Conservation (phyloP, 1,140 invertebrate genomes). For the Whitmania pigra region DNA sequence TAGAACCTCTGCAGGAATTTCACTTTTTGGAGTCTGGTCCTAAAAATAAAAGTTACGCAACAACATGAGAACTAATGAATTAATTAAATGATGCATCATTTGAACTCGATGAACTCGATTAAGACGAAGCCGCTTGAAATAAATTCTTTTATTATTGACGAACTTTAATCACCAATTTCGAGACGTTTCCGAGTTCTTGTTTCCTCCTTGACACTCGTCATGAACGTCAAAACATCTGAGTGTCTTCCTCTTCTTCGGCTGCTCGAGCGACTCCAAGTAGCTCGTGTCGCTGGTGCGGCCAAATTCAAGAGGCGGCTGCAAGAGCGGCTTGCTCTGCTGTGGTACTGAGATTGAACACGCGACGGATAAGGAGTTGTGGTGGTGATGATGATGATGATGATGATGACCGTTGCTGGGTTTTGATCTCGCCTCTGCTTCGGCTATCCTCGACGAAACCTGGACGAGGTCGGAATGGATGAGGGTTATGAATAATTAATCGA, state of each 20-base stretch:
- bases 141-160: no score
- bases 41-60: no score
- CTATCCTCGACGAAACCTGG: conserved; percentile 42
- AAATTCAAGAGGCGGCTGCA: background rate
- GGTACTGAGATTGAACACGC: background rate
- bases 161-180: no score
- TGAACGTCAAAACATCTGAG: background rate
- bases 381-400: background rate
- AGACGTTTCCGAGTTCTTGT: no score
- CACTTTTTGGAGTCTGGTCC: conserved; percentile 2
- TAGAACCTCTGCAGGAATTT: conserved; percentile 6
- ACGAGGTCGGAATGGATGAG: conserved; percentile 46
- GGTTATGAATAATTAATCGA: no score
- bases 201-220: no score
- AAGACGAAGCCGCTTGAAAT: no score
- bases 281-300: no score
- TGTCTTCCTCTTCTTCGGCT: background rate
- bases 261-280: background rate
- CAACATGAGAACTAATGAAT: no score
- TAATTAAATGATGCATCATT: no score
- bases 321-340: conserved; percentile 5
- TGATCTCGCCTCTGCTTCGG: conserved; percentile 37
- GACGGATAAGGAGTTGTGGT: background rate
- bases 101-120: no score
- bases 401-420: conserved; percentile 18